phyloP scores from a whole-genome alignment of 2,113 vertebrate species.

The Equus quagga region DNA sequence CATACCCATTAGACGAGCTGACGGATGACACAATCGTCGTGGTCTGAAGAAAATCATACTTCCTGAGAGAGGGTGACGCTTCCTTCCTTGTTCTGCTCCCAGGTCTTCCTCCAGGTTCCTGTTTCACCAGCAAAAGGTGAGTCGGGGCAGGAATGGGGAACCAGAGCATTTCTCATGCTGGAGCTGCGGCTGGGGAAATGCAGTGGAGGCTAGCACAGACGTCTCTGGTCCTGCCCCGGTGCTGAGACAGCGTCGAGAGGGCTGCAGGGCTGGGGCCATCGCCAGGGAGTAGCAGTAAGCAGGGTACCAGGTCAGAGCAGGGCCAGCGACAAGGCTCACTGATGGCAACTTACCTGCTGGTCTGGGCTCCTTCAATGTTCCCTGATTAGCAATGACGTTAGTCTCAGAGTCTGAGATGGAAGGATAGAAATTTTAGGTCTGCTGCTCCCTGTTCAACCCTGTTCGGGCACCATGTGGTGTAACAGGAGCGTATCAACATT shows the following conservation, averaged over 20 bases:
- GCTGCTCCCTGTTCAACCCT: not conserved
- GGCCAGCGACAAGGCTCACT: not conserved
- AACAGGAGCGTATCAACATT: too few relatives aligned
- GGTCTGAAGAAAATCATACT: not conserved
- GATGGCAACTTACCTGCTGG: not conserved
- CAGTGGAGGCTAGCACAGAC: not conserved
- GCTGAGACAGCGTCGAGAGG: accelerated
- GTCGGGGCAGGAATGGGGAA: not conserved
- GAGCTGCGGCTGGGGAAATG: not conserved
- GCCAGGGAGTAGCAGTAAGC: not conserved
- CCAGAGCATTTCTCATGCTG: not conserved
- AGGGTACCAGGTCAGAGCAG: not conserved
- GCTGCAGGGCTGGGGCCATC: not conserved
- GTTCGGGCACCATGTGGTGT: not conserved
- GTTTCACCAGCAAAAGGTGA: not conserved
- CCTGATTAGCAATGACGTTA: not conserved
- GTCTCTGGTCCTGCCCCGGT: not conserved
- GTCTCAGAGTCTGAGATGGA: not conserved
- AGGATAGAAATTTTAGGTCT: not conserved
- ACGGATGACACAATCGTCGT: accelerated
- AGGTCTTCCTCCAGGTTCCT: not conserved
- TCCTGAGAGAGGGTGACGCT: not conserved
- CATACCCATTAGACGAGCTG: not conserved
- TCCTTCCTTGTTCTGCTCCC: not conserved
- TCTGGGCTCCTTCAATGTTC: not conserved